Conservation (phyloP, 2,888 invertebrate genomes). For the Phortica magna region DNA sequence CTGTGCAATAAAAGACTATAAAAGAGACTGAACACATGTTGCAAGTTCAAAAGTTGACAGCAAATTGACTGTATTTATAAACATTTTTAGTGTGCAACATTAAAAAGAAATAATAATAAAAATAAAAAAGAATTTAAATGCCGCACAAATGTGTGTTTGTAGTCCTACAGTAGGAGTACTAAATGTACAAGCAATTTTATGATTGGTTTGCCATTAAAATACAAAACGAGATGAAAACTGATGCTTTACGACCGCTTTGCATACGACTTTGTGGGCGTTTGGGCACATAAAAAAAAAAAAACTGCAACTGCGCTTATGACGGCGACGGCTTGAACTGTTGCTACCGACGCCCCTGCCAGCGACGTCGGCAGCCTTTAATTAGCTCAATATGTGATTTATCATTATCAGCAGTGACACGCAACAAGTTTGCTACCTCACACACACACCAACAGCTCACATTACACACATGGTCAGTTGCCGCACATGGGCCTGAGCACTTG, state of each 20-base stretch:
- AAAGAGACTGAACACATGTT: constrained; percentile 60
- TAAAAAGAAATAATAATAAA: constrained; percentile 30
- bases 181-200: constrained; percentile 46
- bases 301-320: not conserved
- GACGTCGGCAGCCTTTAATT: constrained; percentile 52
- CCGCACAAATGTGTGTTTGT: not conserved
- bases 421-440: constrained; percentile 15
- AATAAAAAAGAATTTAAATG: constrained; percentile 25
- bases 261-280: constrained; percentile 45
- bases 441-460: constrained; percentile 38
- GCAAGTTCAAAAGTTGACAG: constrained; percentile 68
- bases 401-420: constrained; percentile 28
- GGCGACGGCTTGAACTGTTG: constrained; percentile 33
- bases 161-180: not conserved
- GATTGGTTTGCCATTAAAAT: constrained; percentile 4
- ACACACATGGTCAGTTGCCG: not conserved
- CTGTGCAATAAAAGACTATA: constrained; percentile 3
- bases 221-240: constrained; percentile 36
- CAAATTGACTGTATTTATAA: constrained; percentile 71
- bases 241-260: constrained; percentile 46
- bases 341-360: constrained; percentile 5
- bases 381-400: constrained; percentile 60
- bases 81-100: constrained; percentile 55
- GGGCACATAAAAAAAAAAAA: not conserved
- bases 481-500: not conserved